Conservation (phyloP, 2,888 invertebrate species). For the Apotomis turbidana region DNA sequence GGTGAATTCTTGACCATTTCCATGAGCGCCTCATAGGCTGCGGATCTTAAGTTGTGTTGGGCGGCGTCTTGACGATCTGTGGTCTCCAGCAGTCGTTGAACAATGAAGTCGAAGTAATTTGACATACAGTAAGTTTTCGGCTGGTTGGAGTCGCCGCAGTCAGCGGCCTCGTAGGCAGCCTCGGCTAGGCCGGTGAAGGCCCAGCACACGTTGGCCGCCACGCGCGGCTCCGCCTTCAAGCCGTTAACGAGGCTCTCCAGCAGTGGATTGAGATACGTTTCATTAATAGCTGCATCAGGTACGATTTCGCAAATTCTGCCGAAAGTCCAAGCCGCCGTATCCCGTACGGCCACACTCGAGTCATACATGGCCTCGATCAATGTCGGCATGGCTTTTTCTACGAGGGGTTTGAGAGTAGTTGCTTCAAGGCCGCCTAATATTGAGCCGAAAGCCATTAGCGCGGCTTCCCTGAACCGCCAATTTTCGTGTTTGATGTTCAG, state of each 20-base stretch:
- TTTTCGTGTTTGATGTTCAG: constrained; percentile 96
- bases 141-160: constrained; percentile 86
- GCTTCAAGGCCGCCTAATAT: constrained; percentile 96
- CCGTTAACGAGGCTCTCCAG: constrained; percentile 93
- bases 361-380: constrained; percentile 98
- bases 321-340: constrained; percentile 99
- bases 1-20: constrained; percentile 99
- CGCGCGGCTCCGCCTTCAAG: constrained; percentile 96
- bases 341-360: constrained; percentile 95
- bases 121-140: constrained; percentile 97
- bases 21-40: constrained; percentile 99
- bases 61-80: constrained; percentile 97
- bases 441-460: constrained; percentile 99
- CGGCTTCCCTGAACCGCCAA: constrained; percentile 97
- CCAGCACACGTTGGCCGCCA: constrained; percentile 99
- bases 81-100: constrained; percentile 95
- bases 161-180: constrained; percentile 96
- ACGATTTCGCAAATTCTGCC: constrained; percentile 99
- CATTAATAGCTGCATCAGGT: constrained; percentile 96
- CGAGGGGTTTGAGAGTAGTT: constrained; percentile 93
- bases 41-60: constrained; percentile 96
- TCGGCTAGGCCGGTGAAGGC: constrained; percentile 98
- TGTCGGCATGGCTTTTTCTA: constrained; percentile 98
- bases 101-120: constrained; percentile 96
- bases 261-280: constrained; percentile 91